Percentiles rank a stretch among this genome's conserved stretches.
Conservation (phyloP, 2,797 vertebrate genomes). For the Coranthus polyacanthus region DNA sequence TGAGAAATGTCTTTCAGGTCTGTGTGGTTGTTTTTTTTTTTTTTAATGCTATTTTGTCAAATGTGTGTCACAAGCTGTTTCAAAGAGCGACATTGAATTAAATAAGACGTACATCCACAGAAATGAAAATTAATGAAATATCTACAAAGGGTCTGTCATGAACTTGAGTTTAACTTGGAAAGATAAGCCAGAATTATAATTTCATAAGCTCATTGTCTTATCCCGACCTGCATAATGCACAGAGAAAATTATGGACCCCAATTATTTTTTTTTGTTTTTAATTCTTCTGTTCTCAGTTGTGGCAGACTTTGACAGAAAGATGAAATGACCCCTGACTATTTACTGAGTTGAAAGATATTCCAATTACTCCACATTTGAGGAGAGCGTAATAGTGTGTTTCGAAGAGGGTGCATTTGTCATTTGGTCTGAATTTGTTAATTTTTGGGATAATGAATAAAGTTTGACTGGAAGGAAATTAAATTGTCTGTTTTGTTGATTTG, state of each 20-base stretch:
- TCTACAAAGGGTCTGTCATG: conserved; percentile 19
- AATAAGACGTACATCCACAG: conserved; percentile 6
- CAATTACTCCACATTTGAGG: conserved; percentile 51
- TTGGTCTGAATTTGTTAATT: conserved; percentile 60
- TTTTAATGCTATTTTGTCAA: conserved; percentile 19
- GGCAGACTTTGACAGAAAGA: conserved; percentile 35
- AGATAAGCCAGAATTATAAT: conserved; percentile 35
- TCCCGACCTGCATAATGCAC: conserved; percentile 46
- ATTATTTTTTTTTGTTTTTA: conserved; percentile 44
- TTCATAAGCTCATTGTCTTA: conserved; percentile 43
- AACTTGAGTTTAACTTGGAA: conserved; percentile 26
- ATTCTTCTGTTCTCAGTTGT: conserved; percentile 46
- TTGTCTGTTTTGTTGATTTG: conserved; percentile 25
- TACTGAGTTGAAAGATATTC: conserved; percentile 60
- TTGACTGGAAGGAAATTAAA: conserved; percentile 44
- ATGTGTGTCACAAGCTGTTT: conserved; percentile 34
- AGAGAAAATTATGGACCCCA: conserved; percentile 53
- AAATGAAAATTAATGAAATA: conserved; percentile 15
- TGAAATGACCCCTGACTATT: conserved; percentile 54
- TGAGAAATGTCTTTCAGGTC: conserved; percentile 35
- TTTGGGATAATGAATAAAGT: conserved; percentile 73
- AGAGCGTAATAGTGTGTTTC: conserved; percentile 41
- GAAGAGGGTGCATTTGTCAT: conserved; percentile 53
- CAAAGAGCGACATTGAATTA: conserved; percentile 5
- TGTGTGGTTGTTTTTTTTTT: conserved; percentile 37